Percentiles rank a stretch among this genome's conserved stretches.
phyloP scores from a whole-genome alignment of 2,797 vertebrate genomes.

The Sebastes steindachneri region DNA sequence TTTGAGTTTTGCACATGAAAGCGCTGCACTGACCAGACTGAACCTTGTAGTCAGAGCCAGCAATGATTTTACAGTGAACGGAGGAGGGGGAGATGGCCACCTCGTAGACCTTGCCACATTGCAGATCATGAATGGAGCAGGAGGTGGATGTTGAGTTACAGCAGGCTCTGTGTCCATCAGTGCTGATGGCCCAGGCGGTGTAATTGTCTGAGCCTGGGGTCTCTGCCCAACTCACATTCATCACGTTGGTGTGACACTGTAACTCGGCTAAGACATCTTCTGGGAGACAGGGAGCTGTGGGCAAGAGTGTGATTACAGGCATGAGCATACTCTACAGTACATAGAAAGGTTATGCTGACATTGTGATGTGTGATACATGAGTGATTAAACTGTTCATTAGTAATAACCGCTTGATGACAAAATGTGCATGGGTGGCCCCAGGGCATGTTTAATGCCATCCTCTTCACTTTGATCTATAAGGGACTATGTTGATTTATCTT shows the following conservation, averaged over 20 bases:
- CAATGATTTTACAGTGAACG: constrained; percentile 59
- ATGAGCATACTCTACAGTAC: background rate
- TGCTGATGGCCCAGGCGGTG: constrained; percentile 73
- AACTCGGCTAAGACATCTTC: constrained; percentile 58
- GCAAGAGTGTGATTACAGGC: background rate
- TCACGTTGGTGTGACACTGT: constrained; percentile 66
- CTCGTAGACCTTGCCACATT: constrained; percentile 71
- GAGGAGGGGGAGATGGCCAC: constrained; percentile 72
- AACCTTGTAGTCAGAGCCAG: constrained; percentile 67
- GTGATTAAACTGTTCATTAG: background rate
- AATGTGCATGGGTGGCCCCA: background rate
- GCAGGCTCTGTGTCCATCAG: constrained; percentile 51
- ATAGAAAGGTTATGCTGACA: background rate
- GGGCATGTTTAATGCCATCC: background rate
- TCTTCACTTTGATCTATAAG: background rate
- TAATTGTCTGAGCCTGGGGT: constrained; percentile 66
- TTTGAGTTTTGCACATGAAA: background rate
- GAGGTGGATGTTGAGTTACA: constrained; percentile 66
- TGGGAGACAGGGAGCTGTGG: constrained; percentile 76
- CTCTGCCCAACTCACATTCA: constrained; percentile 72
- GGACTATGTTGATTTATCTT: background rate
- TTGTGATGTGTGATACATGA: background rate
- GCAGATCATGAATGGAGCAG: constrained; percentile 70
- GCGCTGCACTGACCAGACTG: constrained; percentile 67
- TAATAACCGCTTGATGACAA: background rate